Conservation (phyloP, 92 coral and sea anemone genomes). For the Porites lobata region DNA sequence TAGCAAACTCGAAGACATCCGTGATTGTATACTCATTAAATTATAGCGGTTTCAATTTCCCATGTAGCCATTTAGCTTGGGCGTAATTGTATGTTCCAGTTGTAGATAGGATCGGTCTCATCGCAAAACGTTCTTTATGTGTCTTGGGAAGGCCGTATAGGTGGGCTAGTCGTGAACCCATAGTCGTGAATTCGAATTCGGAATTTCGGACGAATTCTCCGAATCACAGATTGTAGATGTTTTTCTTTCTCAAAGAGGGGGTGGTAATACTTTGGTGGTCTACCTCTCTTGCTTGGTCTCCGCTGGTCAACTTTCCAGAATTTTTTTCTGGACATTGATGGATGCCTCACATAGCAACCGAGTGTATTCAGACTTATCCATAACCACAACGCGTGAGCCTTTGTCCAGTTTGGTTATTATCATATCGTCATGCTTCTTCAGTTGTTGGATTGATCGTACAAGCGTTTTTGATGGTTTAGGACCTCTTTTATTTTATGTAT, state of each 20-base stretch:
- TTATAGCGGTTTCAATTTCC: neutral
- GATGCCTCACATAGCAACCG: slow-evolving; percentile 42
- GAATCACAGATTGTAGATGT: neutral
- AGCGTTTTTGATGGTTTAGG: slow-evolving; percentile 31
- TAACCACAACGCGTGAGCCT: slow-evolving; percentile 25
- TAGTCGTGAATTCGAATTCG: slow-evolving; percentile 4
- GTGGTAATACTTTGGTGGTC: slow-evolving; percentile 23
- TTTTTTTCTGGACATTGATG: slow-evolving; percentile 14
- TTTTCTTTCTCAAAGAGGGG: slow-evolving; percentile 39
- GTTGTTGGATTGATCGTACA: neutral
- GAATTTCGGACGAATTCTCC: slow-evolving; percentile 18
- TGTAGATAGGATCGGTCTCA: slow-evolving; percentile 1
- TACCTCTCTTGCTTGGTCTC: slow-evolving; percentile 11
- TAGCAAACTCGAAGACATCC: neutral
- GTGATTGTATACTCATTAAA: neutral
- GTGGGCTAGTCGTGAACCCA: slow-evolving; percentile 6
- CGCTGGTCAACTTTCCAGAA: neutral
- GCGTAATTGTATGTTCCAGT: neutral
- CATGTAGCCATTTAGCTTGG: slow-evolving; percentile 3
- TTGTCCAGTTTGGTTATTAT: slow-evolving; percentile 37
- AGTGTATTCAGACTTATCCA: slow-evolving; percentile 34
- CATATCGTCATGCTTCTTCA: slow-evolving; percentile 18
- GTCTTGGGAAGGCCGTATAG: neutral
- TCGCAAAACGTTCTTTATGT: slow-evolving; percentile 1
- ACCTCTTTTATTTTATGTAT: slow-evolving; percentile 22